Percentiles rank a stretch among this genome's conserved stretches.
phyloP scores from a whole-genome alignment of 2,113 vertebrate genomes.

The Brienomyrus brachyistius region DNA sequence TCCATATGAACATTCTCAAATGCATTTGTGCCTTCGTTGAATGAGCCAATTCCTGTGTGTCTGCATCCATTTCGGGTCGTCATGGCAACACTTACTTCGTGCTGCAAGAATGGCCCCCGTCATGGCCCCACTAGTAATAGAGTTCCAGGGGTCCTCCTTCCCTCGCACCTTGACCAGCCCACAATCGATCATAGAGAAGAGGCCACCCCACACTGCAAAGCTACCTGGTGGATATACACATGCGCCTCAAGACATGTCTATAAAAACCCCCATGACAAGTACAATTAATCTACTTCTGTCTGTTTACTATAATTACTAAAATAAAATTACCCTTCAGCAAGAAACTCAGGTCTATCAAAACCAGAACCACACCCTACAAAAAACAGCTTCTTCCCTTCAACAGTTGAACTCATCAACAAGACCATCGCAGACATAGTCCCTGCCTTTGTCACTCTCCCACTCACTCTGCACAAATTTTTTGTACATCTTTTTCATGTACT shows the following conservation, averaged over 20 bases:
- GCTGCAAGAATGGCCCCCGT: slow-evolving; percentile 91
- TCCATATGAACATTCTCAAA: not conserved
- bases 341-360: not conserved
- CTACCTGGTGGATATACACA: slow-evolving; percentile 64
- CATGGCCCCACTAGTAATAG: slow-evolving; percentile 90
- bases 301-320: not conserved
- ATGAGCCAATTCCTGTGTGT: not conserved
- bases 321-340: not conserved
- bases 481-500: not conserved
- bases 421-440: not conserved
- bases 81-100: slow-evolving; percentile 73
- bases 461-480: not conserved
- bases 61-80: not conserved
- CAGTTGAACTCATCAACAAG: not conserved
- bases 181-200: slow-evolving; percentile 96
- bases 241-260: not conserved
- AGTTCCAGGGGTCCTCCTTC: slow-evolving; percentile 97
- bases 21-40: not conserved
- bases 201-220: slow-evolving; percentile 92
- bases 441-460: not conserved
- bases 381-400: not conserved
- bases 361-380: not conserved
- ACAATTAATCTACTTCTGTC: not conserved
- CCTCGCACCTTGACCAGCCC: slow-evolving; percentile 85
- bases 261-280: not conserved